These are phyloP conservation scores for Halichoerus grypus DNA, from an alignment of 2,113 vertebrate genomes.

Conservation along the genomic window DNA sequence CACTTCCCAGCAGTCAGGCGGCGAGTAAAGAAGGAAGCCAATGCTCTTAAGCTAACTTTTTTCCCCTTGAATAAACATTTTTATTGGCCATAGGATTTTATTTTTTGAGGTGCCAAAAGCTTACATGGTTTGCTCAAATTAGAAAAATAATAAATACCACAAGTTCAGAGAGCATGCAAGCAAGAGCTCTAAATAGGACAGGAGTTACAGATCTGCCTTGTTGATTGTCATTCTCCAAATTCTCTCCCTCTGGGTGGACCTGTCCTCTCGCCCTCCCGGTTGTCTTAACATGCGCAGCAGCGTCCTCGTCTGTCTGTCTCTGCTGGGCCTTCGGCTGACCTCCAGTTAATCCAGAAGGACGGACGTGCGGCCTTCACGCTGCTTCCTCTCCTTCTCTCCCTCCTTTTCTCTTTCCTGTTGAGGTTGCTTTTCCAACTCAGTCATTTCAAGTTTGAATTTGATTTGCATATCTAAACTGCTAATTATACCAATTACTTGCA, in stretches of 20 bases:
- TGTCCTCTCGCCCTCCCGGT: background rate
- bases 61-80: background rate
- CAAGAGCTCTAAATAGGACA: background rate
- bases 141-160: conserved; percentile 66
- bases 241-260: background rate
- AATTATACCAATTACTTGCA: conserved; percentile 71
- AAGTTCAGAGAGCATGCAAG: background rate
- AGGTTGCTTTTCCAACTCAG: conserved; percentile 66
- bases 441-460: conserved; percentile 71
- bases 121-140: conserved; percentile 51
- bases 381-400: background rate
- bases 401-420: conserved; percentile 24
- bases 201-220: background rate
- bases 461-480: conserved; percentile 73
- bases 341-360: background rate
- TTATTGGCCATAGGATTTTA: conserved; percentile 55
- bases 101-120: conserved; percentile 53
- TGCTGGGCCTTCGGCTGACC: background rate
- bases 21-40: background rate
- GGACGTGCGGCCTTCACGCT: accelerated
- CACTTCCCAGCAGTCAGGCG: background rate
- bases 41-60: background rate
- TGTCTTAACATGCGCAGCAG: background rate
- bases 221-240: background rate
- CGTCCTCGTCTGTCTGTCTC: background rate